Evolutionary conservation across 2,888 invertebrate species (phyloP).

Genomic region (Leptopterna dolabrata): DNA sequence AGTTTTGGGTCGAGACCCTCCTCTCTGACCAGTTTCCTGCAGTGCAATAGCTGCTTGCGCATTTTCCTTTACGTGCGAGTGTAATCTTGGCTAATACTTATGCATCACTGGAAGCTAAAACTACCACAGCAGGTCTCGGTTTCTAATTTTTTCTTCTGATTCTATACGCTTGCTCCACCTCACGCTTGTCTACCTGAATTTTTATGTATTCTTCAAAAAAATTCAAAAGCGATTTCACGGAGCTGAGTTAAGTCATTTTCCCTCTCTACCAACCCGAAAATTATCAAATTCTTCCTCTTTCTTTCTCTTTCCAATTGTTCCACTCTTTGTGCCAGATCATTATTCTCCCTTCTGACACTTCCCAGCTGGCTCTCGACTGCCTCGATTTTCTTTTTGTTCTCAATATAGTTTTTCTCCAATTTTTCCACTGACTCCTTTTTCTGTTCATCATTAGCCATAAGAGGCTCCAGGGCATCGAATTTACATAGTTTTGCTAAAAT

Average conservation of each 20-base stretch:
- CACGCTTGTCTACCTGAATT: background rate
- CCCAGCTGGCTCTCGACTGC: conserved; percentile 12
- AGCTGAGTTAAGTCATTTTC: background rate
- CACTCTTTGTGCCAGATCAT: background rate
- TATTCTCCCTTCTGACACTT: background rate
- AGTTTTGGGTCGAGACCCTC: background rate
- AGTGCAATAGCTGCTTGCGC: background rate
- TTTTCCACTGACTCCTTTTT: background rate
- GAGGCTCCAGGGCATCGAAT: background rate
- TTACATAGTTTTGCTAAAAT: background rate
- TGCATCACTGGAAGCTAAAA: background rate
- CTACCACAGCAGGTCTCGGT: background rate
- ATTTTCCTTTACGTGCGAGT: background rate
- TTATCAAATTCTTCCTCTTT: background rate
- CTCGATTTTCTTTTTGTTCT: too few relatives aligned
- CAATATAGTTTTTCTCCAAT: background rate
- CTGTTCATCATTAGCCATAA: background rate
- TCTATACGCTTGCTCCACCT: background rate
- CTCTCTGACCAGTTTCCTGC: background rate
- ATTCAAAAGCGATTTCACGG: background rate
- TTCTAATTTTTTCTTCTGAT: background rate
- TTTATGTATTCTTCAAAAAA: background rate
- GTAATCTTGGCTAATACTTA: background rate
- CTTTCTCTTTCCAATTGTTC: background rate
- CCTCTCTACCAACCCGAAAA: background rate